Conservation (phyloP, 2,797 vertebrate genomes). For the Danio albolineatus region DNA sequence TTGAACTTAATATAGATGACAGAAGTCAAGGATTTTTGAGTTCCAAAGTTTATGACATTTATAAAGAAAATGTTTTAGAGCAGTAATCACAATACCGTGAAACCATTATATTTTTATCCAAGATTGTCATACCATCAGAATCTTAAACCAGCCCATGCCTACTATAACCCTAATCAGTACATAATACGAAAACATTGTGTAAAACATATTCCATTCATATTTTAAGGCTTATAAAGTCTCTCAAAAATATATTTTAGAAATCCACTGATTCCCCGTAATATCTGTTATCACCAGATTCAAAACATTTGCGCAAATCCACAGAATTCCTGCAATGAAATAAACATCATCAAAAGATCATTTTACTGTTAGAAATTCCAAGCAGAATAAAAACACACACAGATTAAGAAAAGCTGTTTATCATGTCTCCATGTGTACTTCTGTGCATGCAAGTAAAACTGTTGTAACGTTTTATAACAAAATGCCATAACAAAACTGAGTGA, state of each 20-base stretch:
- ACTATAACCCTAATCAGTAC: not conserved
- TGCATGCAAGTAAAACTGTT: slow-evolving; percentile 14
- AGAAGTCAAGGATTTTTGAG: too few relatives aligned
- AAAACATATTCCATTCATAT: not conserved
- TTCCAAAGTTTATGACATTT: too few relatives aligned
- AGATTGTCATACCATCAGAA: too few relatives aligned
- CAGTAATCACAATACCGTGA: too few relatives aligned
- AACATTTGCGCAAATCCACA: not conserved
- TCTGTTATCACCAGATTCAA: not conserved
- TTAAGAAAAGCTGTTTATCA: slow-evolving; percentile 36
- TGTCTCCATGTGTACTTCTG: slow-evolving; percentile 19
- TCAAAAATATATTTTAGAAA: not conserved
- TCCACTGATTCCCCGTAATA: not conserved
- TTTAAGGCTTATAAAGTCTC: not conserved
- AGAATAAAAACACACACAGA: slow-evolving; percentile 27
- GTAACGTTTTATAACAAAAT: slow-evolving; percentile 11
- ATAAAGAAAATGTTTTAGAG: too few relatives aligned
- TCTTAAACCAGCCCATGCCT: too few relatives aligned
- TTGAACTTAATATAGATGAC: too few relatives aligned
- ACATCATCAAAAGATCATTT: not conserved
- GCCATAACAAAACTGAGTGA: slow-evolving; percentile 27
- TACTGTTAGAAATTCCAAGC: slow-evolving; percentile 16
- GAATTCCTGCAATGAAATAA: slow-evolving; percentile 18
- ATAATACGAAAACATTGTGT: not conserved
- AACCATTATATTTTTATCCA: too few relatives aligned